phyloP scores from a whole-genome alignment of 2,797 vertebrate genomes.

The Mycteria americana region DNA sequence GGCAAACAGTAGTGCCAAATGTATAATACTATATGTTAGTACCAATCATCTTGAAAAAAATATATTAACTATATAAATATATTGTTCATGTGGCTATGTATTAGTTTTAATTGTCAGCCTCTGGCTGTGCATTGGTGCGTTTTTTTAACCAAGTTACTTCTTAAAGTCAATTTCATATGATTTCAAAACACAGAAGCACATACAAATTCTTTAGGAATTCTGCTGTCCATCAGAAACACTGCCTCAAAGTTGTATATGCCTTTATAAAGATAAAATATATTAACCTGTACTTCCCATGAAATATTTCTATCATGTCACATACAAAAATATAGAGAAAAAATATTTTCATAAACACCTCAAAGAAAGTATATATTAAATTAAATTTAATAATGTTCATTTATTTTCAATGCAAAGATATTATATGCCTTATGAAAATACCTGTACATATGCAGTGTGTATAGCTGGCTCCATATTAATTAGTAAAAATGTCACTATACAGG shows the following conservation, averaged over 20 bases:
- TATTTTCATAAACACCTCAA: constrained; percentile 83
- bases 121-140: constrained; percentile 86
- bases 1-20: constrained; percentile 99
- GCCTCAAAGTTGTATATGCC: constrained; percentile 90
- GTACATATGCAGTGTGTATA: constrained; percentile 79
- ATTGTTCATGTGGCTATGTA: constrained; percentile 80
- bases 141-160: constrained; percentile 79
- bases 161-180: constrained; percentile 82
- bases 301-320: constrained; percentile 78
- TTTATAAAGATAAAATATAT: constrained; percentile 84
- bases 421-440: constrained; percentile 82
- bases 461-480: constrained; percentile 71
- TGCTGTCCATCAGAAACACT: constrained; percentile 86
- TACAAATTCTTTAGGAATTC: constrained; percentile 82
- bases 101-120: constrained; percentile 84
- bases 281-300: constrained; percentile 77
- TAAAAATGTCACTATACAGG: constrained; percentile 65
- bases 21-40: constrained; percentile 90
- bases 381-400: constrained; percentile 77
- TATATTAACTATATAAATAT: constrained; percentile 80
- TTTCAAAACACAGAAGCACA: constrained; percentile 86
- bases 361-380: constrained; percentile 81
- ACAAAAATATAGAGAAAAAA: constrained; percentile 78
- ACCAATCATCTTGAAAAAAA: constrained; percentile 74
- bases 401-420: constrained; percentile 81